A percentile compares a stretch with the other conserved stretches of the same genome.
Evolutionary conservation across 2,113 vertebrate genomes (phyloP).

Genomic region (Quiscalus mexicanus): DNA sequence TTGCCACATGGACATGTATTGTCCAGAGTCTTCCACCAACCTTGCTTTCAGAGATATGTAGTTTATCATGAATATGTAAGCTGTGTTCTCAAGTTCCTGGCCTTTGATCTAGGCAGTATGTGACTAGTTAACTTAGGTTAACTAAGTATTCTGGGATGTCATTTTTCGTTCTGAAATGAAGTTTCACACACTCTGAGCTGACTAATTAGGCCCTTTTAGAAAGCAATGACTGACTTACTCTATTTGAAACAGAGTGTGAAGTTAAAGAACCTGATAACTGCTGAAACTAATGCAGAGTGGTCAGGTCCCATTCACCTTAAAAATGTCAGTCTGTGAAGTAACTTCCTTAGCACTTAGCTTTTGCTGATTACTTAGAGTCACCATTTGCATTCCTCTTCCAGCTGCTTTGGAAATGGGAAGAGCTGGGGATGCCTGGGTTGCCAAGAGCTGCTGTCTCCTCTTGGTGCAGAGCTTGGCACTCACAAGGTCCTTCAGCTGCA

Average conservation of each 20-base stretch:
- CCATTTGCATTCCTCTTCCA: neutral
- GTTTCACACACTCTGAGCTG: neutral
- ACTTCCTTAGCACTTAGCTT: neutral
- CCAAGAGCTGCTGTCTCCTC: neutral
- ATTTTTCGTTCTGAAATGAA: neutral
- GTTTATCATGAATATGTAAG: neutral
- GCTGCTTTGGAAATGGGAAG: neutral
- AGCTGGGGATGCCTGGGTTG: neutral
- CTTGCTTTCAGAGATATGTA: neutral
- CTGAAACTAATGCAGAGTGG: neutral
- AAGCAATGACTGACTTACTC: neutral
- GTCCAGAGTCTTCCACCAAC: neutral
- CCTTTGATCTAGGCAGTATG: neutral
- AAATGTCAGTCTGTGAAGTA: neutral
- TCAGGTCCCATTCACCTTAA: neutral
- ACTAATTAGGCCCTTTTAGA: neutral
- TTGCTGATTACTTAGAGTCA: neutral
- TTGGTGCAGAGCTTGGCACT: rapidly evolving
- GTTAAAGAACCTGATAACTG: neutral
- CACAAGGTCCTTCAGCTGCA: neutral
- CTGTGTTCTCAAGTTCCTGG: neutral
- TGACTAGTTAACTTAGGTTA: neutral
- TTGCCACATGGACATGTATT: neutral
- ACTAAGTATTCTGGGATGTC: neutral
- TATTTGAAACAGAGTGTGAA: neutral